Evolutionary conservation across 2,797 vertebrate species (phyloP).

Genomic region (Microcaecilia unicolor): DNA sequence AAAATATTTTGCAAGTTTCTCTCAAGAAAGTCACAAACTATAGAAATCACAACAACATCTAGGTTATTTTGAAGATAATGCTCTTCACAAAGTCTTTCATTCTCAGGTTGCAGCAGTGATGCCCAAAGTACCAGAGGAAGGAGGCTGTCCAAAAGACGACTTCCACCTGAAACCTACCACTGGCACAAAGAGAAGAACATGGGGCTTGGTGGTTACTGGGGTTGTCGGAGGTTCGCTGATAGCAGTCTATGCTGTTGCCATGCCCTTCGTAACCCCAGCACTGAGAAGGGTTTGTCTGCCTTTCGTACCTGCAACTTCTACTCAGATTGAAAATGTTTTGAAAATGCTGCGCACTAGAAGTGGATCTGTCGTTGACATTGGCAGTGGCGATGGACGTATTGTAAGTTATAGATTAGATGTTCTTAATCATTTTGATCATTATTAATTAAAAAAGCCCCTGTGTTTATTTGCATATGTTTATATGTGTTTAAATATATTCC

Average conservation of each 20-base stretch:
- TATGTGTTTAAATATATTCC: too few relatives aligned
- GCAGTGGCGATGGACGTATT: slow-evolving; percentile 89
- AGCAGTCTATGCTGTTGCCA: slow-evolving; percentile 65
- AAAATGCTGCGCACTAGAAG: slow-evolving; percentile 50
- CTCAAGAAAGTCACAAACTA: too few relatives aligned
- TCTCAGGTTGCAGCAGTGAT: background rate
- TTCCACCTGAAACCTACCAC: background rate
- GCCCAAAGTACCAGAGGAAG: background rate
- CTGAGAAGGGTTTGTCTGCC: slow-evolving; percentile 84
- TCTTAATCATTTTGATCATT: too few relatives aligned
- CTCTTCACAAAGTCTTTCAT: too few relatives aligned
- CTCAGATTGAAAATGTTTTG: slow-evolving; percentile 78
- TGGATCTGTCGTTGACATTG: slow-evolving; percentile 79
- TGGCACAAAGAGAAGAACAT: slow-evolving; percentile 4
- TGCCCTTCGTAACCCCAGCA: slow-evolving; percentile 78
- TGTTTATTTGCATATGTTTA: too few relatives aligned
- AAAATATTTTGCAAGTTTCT: too few relatives aligned
- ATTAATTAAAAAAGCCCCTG: too few relatives aligned
- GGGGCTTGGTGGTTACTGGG: slow-evolving; percentile 63
- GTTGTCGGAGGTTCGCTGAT: slow-evolving; percentile 63
- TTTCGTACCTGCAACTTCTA: slow-evolving; percentile 81
- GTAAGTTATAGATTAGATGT: too few relatives aligned
- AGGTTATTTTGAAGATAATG: too few relatives aligned
- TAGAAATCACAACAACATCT: too few relatives aligned
- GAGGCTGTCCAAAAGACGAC: fast-evolving